A percentile compares a stretch with the other conserved stretches of the same genome.
phyloP scores from a whole-genome alignment of 2,797 vertebrate genomes.

The Pipistrellus kuhlii region DNA sequence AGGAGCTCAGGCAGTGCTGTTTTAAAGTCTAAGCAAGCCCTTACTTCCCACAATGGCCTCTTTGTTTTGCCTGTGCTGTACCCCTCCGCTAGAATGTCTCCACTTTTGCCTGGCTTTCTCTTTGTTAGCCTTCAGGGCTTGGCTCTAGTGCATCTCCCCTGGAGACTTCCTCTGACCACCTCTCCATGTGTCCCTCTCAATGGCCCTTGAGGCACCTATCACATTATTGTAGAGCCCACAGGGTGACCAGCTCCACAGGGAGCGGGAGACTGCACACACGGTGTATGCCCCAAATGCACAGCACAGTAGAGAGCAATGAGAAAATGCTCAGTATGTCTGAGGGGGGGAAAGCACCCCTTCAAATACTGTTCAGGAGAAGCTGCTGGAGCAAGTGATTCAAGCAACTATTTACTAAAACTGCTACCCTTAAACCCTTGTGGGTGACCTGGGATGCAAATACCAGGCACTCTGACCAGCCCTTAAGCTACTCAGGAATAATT shows the following conservation, averaged over 20 bases:
- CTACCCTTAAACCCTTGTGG: neutral
- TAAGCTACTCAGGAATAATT: neutral
- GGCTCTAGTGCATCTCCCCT: neutral
- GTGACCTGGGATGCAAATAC: neutral
- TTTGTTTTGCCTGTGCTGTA: neutral
- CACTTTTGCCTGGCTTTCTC: neutral
- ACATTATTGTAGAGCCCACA: neutral
- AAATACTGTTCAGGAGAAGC: neutral
- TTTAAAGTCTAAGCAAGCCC: neutral
- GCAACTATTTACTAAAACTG: neutral
- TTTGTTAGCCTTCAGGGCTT: neutral
- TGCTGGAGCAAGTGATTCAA: neutral
- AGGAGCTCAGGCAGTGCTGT: neutral
- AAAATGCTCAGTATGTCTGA: neutral
- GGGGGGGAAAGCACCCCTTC: neutral
- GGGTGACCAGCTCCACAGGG: neutral
- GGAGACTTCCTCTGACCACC: neutral
- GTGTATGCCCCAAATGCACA: neutral
- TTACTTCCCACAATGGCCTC: neutral
- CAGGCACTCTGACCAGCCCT: neutral
- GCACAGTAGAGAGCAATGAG: neutral
- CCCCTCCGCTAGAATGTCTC: neutral
- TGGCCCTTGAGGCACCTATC: neutral
- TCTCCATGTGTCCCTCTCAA: neutral
- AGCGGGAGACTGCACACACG: neutral